Base-by-base conservation (phyloP, 2,888 invertebrate genomes). In the Mythimna loreyi region DNA sequence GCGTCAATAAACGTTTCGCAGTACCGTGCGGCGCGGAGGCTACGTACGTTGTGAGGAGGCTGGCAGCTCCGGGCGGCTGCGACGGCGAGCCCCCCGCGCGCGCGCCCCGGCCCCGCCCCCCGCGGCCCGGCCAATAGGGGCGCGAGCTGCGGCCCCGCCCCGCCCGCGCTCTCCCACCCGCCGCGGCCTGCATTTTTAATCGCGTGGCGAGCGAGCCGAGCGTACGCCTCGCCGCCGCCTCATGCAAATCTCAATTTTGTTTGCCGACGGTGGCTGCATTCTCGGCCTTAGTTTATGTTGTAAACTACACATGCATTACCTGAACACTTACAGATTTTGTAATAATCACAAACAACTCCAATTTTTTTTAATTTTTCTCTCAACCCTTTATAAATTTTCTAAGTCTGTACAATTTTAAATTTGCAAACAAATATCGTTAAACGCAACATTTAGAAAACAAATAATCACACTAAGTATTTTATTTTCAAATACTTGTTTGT, bases 101-200 rank as follows among this genome's bases (percentile, higher is more conserved):
- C 87, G 84, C 86, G 78, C 86, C 88, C 76, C 82, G 86, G 89
- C 74, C 87, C 88, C 89, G 87, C 89, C 89, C 87, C 59, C 63
- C 55, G 47, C 59, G 6, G 21, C 11, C 81, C 78, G 82, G 85
- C 80, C 88, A 78, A 78, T 78, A 3, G 86, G 86, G 86, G 85
- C 84, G 81, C 86, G 83, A 85, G 77, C 85, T 84, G 75, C 83
- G 86, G 89, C 81, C 86, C 91, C 91, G 91, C 92, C 92, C 91
- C 92, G 88, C 94, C 92, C 92, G 91, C 92, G 87, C 90, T 76
- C 89, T 87, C 90, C 91, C 92, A 85, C 93, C 93, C 93, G 92
- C 93, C 90, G 87, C 89, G 88, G 89, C 92, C 94, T 94, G 95
- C 94, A 95, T 95, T 94, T 94, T 94, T 94, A 95, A 95, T 95